Base-by-base conservation (phyloP, 2,113 vertebrate species). In the Colaptes auratus region DNA sequence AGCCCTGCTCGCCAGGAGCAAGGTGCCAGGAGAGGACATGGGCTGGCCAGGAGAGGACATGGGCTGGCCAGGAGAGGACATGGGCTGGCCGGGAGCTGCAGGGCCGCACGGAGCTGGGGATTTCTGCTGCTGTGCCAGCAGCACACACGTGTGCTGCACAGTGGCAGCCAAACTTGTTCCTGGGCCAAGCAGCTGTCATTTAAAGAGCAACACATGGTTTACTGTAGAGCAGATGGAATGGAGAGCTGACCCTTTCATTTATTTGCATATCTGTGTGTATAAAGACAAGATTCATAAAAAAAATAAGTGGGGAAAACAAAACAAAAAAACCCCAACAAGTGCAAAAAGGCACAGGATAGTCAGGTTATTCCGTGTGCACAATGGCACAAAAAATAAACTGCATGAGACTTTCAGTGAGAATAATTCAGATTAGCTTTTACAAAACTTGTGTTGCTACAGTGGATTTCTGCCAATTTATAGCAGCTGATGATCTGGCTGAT, bases 101-200 rank as follows among this genome's bases (percentile, higher is more conserved):
- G 5, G 58, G 39, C 13, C 13, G 8, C 2, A 0, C 1, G 0
- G 46, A 82, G 44, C 90, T 33, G 66, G 28, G 73, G 69, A 50
- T 30, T 4, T 18, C 76, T 63, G 86, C 66, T 42, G 66, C 76
- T 69, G 50, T 88, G 90, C 90, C 92, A 95, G 82, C 88, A 91
- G 70, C 55, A 73, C 76, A 50, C 88, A 82, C 2, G 77, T 81
- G 83, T 33, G 44, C 13, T 69, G 70, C 74, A 73, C 86, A 82
- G 86, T 59, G 82, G 89, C 93, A 94, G 91, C 52, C 42, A 2
- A 70, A 86, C 39, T 39, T 85, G 86, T 79, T 95, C 74, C 84
- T 52, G 78, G 95, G 96, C 96, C 95, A 96, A 95, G 77, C 94
- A 96, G 94, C 95, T 96, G 96, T 94, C 94, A 93, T 86, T 95